phyloP scores from a whole-genome alignment of 2,113 vertebrate genomes.

The Choloepus hoffmanni region DNA sequence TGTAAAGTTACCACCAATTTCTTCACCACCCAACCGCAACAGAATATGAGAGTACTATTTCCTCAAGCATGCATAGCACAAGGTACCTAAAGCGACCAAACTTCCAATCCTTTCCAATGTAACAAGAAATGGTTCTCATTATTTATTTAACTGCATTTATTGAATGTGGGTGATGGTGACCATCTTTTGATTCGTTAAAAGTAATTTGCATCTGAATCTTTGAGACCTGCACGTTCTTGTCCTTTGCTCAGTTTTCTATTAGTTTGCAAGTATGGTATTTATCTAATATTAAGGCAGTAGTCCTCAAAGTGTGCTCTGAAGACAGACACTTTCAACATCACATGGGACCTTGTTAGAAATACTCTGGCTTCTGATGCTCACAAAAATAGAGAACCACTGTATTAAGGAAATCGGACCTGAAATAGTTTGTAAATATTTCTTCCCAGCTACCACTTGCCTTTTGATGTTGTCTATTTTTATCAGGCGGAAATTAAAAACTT shows the following conservation, averaged over 20 bases:
- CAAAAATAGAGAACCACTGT: background rate
- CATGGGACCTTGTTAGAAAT: background rate
- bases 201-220: background rate
- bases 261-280: background rate
- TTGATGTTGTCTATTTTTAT: background rate
- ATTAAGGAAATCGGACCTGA: background rate
- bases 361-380: background rate
- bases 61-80: no score
- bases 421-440: background rate
- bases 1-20: background rate
- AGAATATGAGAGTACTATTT: rapidly evolving
- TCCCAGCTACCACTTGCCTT: background rate
- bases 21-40: rapidly evolving
- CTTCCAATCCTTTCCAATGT: background rate
- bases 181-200: background rate
- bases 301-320: background rate
- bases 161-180: background rate
- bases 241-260: background rate
- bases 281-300: background rate
- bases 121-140: background rate
- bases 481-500: background rate
- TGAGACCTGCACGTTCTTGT: background rate
- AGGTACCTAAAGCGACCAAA: background rate
- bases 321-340: background rate
- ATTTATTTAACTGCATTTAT: background rate